These are phyloP conservation scores for Mamestra configurata DNA, from an alignment of 1,140 invertebrate genomes.

Conservation along the genomic window DNA sequence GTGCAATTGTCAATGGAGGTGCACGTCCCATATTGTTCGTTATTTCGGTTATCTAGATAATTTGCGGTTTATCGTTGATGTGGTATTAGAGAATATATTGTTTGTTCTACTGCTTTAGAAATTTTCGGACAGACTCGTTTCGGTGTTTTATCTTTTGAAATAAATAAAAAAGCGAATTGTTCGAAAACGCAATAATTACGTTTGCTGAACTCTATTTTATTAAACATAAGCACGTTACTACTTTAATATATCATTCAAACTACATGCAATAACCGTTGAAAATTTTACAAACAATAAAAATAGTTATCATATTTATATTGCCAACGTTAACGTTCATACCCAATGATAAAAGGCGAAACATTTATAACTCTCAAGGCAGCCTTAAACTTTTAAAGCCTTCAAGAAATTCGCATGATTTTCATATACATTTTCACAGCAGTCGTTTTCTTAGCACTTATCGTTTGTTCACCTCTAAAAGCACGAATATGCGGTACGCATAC, in stretches of 20 bases:
- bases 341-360: slow-evolving; percentile 41
- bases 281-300: slow-evolving; percentile 41
- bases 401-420: slow-evolving; percentile 51
- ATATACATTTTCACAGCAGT: slow-evolving; percentile 52
- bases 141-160: too few relatives aligned
- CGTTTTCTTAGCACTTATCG: slow-evolving; percentile 54
- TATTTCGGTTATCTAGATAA: neutral
- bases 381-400: slow-evolving; percentile 48
- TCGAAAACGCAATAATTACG: neutral
- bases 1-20: slow-evolving; percentile 17
- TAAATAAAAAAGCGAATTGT: neutral
- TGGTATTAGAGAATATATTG: neutral
- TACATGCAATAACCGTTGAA: slow-evolving; percentile 7
- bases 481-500: slow-evolving; percentile 56
- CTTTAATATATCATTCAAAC: slow-evolving; percentile 18
- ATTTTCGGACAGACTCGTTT: too few relatives aligned
- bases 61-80: neutral
- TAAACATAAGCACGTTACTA: neutral
- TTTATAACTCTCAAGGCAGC: slow-evolving; percentile 47
- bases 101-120: neutral
- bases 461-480: slow-evolving; percentile 50
- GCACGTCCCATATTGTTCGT: neutral
- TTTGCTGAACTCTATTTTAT: neutral
- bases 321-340: slow-evolving; percentile 24
- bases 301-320: slow-evolving; percentile 41